Conservation (phyloP, 2,888 invertebrate species). For the Phorcus lineatus region DNA sequence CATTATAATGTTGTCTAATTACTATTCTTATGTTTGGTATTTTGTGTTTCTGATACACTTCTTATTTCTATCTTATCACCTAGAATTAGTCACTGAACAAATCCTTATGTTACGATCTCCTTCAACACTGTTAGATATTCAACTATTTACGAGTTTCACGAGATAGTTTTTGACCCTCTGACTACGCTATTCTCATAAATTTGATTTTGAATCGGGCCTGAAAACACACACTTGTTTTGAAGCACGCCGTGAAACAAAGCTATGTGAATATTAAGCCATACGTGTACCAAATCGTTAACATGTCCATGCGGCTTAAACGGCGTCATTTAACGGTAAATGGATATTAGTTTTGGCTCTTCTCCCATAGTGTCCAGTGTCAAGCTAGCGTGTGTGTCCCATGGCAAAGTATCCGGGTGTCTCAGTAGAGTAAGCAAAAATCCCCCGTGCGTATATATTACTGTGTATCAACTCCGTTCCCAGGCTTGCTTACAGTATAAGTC, state of each 20-base stretch:
- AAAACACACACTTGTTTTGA: not conserved
- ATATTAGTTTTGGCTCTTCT: not conserved
- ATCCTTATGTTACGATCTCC: no score
- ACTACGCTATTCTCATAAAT: no score
- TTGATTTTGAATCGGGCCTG: not conserved
- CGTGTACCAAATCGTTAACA: slow-evolving; percentile 1
- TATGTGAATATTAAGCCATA: not conserved
- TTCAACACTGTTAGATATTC: no score
- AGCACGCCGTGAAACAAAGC: not conserved
- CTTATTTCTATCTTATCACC: no score
- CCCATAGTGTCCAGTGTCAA: not conserved
- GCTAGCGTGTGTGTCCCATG: not conserved
- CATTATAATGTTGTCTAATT: no score
- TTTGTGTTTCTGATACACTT: no score
- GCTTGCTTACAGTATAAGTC: not conserved
- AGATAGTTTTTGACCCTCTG: no score
- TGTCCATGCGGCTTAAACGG: not conserved
- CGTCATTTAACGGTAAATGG: not conserved
- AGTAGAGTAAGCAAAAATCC: not conserved
- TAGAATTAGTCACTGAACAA: no score
- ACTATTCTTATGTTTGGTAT: no score
- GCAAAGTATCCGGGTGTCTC: not conserved
- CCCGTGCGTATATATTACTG: not conserved
- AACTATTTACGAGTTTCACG: no score
- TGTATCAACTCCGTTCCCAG: not conserved